Percentiles rank a stretch among this genome's conserved stretches.
phyloP scores from a whole-genome alignment of 2,888 invertebrate genomes.

The Mechanitis messenoides region DNA sequence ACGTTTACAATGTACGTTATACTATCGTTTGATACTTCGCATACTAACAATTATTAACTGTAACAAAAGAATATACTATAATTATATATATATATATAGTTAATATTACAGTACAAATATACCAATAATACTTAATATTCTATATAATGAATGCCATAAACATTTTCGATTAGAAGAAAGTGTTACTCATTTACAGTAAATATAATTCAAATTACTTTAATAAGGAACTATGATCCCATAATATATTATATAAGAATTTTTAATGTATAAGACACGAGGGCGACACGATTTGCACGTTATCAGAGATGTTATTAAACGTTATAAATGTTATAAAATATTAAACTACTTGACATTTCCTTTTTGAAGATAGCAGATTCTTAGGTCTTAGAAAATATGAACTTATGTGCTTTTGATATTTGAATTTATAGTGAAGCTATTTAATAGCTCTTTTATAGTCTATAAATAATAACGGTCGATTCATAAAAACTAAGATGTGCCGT shows the following conservation, averaged over 20 bases:
- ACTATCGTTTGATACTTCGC: constrained; percentile 13
- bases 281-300: constrained; percentile 2
- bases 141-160: background rate
- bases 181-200: background rate
- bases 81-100: background rate
- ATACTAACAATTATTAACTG: constrained; percentile 8
- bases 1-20: constrained; percentile 38
- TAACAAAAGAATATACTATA: background rate
- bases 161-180: background rate
- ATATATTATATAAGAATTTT: background rate
- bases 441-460: constrained; percentile 37
- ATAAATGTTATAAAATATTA: constrained; percentile 27
- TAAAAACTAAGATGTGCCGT: constrained; percentile 33
- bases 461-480: constrained; percentile 39
- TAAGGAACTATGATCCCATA: background rate
- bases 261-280: background rate
- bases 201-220: background rate
- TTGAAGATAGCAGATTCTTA: constrained; percentile 19
- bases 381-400: constrained; percentile 12
- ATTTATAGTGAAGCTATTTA: constrained; percentile 38
- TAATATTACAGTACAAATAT: background rate
- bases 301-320: constrained; percentile 27
- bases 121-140: background rate
- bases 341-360: constrained; percentile 30
- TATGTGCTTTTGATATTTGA: constrained; percentile 22